A percentile compares a stretch with the other conserved stretches of the same genome.
Conservation (phyloP, 2,797 vertebrate species). For the Chrysocyon brachyurus region DNA sequence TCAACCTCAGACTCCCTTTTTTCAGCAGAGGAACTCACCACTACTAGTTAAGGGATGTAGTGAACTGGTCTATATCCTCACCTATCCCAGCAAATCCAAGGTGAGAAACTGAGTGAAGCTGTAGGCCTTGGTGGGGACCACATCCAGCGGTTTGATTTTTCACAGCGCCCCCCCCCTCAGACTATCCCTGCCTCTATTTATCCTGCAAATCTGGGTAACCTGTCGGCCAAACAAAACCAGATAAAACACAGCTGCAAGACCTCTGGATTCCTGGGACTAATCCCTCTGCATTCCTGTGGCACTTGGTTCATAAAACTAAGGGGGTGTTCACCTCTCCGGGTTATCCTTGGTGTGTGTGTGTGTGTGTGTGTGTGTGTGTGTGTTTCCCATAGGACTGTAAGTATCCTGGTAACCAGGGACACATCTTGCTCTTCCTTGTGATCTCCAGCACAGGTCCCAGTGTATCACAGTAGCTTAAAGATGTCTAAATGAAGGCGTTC, state of each 20-base stretch:
- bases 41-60: accelerated
- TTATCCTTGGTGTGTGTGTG: background rate
- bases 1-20: background rate
- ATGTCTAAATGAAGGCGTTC: background rate
- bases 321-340: background rate
- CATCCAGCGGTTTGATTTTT: background rate
- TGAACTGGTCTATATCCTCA: background rate
- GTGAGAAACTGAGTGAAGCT: background rate
- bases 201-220: background rate
- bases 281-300: background rate
- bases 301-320: background rate
- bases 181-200: background rate
- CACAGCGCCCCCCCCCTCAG: background rate
- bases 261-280: background rate
- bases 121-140: background rate
- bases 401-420: no score
- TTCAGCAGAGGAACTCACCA: background rate
- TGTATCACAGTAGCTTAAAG: background rate
- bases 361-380: background rate
- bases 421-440: background rate
- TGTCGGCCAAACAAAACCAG: background rate
- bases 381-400: background rate
- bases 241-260: background rate
- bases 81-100: background rate
- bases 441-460: background rate